Base-by-base conservation (phyloP, 2,797 vertebrate species). In the Cynodonichthys magdalenae region DNA sequence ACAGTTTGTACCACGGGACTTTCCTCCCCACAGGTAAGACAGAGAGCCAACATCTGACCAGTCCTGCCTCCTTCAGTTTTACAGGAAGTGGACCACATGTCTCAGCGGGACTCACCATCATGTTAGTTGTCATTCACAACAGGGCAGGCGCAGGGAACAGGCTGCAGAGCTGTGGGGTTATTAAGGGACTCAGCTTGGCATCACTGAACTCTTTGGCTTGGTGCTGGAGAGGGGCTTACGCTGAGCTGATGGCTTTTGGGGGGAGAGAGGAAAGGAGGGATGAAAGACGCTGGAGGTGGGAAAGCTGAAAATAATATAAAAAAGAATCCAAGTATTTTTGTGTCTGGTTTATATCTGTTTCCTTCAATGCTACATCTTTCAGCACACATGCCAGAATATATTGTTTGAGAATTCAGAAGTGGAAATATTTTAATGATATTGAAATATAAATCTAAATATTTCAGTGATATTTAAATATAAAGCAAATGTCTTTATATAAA, bases 111-210 rank as follows among this genome's bases (percentile, higher is more conserved):
- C 50, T 72, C 66, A 59, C 72, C 63, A 66, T 81, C 63, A 49
- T 53, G 75, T 77, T 75, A 69, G 71, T 82, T 78, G 83, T 90
- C 73, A 66, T 75, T 81, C 80, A 11, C 83, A 84, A 83, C 77
- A 53, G 81, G 86, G 54, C 36, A 71, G 80, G 69, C 51, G 49
- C 58, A 53, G 71, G 71, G 68, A 82, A 76, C 71, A 62, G 71
- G 73, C 71, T 61, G 66, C 55, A 82, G 75, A 79, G 79, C 74
- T 65, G 74, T 71, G 69, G 76, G 79, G 81, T 84, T 85, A 89
- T 87, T 86, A 87, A 80, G 79, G 80, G 81, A 65, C 84, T 83
- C 88, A 82, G 87, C 80, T 86, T 87, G 85, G 81, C 82, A 83
- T 80, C 79, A 64, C 71, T 83, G 81, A 82, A 83, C 79, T 79